Evolutionary conservation across 2,113 vertebrate genomes (phyloP), one percentile per base, ranked within the genome.

Genomic region (Tiliqua scincoides): DNA sequence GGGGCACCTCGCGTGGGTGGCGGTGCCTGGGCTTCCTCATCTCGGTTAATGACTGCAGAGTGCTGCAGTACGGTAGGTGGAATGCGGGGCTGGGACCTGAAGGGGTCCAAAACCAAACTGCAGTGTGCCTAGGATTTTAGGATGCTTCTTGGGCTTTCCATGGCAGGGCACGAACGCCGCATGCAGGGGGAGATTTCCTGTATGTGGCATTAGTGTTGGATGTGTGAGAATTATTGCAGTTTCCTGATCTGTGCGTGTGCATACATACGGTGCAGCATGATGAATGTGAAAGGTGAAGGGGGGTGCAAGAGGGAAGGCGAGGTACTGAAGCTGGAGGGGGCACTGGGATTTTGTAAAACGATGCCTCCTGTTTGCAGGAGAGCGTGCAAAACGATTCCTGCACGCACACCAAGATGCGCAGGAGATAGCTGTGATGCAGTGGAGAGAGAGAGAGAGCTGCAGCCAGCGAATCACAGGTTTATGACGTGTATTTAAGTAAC

Each of bases 401-500:
- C 63, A 35, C 27, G 23, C 15, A 43, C 15, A 23, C 25, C 17
- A 9, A 71, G 9, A 61, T 30, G 25, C 40, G 82, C 68, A 54
- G 82, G 7, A 52, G 74, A 63, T 27, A 30, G 65, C 76, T 18
- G 27, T 25, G 35, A 30, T 73, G 86, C 80, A 74, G 82, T 27
- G 59, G 30, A 73, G 54, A 40, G n/a, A n/a, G n/a, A n/a, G n/a
- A n/a, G 54, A 62, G 40, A 71, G 52, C 52, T 72, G 74, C 71
- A 68, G 30, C 23, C 80, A 23, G 65, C 21, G 48, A 40, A 67
- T 79, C 77, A 43, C 82, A 32, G 73, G 52, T 73, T 84, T 78
- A 37, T 83, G 73, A 78, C 73, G 74, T 77, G 63, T 30, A 32
- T 78, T 78, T 65, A 84, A 80, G 35, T 88, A 37, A 43, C 62